These are phyloP conservation scores for Nomada flava DNA, from an alignment of 2,888 invertebrate genomes.

Conservation along the genomic window DNA sequence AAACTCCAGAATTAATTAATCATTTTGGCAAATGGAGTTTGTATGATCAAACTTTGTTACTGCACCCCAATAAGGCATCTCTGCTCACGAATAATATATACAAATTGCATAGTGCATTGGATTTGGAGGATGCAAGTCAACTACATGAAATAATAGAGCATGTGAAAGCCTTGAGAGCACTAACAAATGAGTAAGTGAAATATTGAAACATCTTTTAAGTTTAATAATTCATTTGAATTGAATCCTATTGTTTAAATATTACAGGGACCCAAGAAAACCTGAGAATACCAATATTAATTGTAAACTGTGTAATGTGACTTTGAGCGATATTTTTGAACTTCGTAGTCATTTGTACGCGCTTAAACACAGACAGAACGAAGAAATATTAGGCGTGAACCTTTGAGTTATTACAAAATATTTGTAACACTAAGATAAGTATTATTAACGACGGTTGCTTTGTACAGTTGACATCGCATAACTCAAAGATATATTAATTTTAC, in stretches of 20 bases:
- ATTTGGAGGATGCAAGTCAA: slow-evolving; percentile 82
- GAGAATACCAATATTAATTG: slow-evolving; percentile 79
- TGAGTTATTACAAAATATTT: slow-evolving; percentile 3
- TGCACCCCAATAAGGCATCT: slow-evolving; percentile 79
- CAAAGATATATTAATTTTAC: slow-evolving; percentile 1
- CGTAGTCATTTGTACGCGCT: slow-evolving; percentile 85
- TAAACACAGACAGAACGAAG: slow-evolving; percentile 84
- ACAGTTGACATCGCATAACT: background rate
- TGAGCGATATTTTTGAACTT: slow-evolving; percentile 84
- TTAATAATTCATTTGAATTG: slow-evolving; percentile 1
- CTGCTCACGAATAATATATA: slow-evolving; percentile 73
- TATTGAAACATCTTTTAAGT: background rate
- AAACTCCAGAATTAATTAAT: slow-evolving; percentile 80
- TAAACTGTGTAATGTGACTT: slow-evolving; percentile 84
- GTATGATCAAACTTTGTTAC: slow-evolving; percentile 78
- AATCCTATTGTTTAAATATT: slow-evolving; percentile 2
- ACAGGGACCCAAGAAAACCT: slow-evolving; percentile 46
- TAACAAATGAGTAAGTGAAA: slow-evolving; percentile 84
- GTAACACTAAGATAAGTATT: too few relatives aligned
- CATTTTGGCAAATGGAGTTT: slow-evolving; percentile 80
- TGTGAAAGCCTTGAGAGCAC: slow-evolving; percentile 83
- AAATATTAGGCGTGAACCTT: slow-evolving; percentile 76
- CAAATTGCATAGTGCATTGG: slow-evolving; percentile 85
- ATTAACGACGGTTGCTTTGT: background rate
- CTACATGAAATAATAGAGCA: slow-evolving; percentile 82